Base-by-base conservation (phyloP, 2,888 invertebrate species). In the Cryptocheilus praepositus region DNA sequence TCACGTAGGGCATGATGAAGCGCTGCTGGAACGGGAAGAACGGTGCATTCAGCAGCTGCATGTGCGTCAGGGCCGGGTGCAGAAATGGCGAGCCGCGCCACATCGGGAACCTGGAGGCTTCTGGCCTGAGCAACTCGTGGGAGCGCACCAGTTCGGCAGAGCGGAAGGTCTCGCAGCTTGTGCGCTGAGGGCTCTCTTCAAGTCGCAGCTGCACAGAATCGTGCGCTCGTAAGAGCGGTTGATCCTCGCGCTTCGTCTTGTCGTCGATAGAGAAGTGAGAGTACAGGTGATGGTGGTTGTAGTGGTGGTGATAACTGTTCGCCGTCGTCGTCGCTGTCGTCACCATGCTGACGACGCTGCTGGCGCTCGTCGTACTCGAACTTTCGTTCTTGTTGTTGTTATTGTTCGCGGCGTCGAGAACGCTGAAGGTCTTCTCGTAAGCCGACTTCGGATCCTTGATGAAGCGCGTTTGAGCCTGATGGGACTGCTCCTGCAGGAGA, bases 401-500 rank as follows among this genome's bases (percentile, higher is more conserved):
- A 61, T 82, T 87, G 67, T 87, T 87, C 8, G 84, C 86, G 7
- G 82, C 85, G 65, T 87, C 87, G 63, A 86, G 60, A 8, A 86
- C 83, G n/a, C 81, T 83, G 59, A 84, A 83, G 3, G 85, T 82
- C 62, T 87, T 86, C 54, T 86, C 86, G 67, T 84, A 86, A 0
- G 82, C 80, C 13, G 79, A 77, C 54, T 84, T 86, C 0, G 83
- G 81, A n/a, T 86, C 85, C 64, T 86, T 87, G 46, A 82, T 72
- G 5, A 83, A 70, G 0, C 85, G 83, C 8, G 82, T 81, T 16
- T 85, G 84, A 2, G 82, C 84, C 72, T 87, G 87, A 45, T 88
- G 88, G 13, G 86, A 82, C 51, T 89, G 92, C 71, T 92, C 91
- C 77, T 92, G 92, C 1, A 92, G 90, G 4, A 92, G 88, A 77